These are phyloP conservation scores for Antennarius maculatus DNA, from an alignment of 2,797 vertebrate species.

Conservation along the genomic window DNA sequence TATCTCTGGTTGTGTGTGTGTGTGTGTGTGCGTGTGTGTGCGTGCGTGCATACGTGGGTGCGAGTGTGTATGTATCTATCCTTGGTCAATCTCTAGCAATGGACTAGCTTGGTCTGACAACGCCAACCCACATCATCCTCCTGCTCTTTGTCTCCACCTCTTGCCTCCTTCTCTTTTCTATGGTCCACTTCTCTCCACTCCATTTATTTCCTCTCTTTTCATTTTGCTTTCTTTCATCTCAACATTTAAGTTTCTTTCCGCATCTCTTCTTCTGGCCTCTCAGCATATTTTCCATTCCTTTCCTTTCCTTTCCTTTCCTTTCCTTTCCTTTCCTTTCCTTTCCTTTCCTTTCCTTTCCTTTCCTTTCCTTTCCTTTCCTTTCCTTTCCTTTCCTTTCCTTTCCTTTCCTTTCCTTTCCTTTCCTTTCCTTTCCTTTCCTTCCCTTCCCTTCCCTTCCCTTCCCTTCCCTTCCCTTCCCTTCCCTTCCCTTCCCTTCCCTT, in stretches of 20 bases:
- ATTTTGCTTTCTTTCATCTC: constrained; percentile 5
- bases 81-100: constrained; percentile 48
- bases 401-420: constrained; percentile 12
- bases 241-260: not conserved
- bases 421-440: not conserved
- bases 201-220: constrained; percentile 23
- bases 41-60: constrained; percentile 17
- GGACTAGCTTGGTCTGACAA: constrained; percentile 44
- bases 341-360: not conserved
- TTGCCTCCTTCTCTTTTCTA: constrained; percentile 3
- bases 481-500: too few species aligned
- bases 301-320: constrained; percentile 3
- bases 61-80: constrained; percentile 45
- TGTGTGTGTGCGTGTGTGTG: constrained; percentile 24
- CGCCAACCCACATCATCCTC: constrained; percentile 61
- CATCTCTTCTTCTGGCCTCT: constrained; percentile 12
- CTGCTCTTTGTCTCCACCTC: constrained; percentile 49
- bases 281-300: not conserved
- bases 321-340: not conserved
- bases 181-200: not conserved
- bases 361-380: too few species aligned
- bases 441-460: not conserved
- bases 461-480: too few species aligned
- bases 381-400: not conserved
- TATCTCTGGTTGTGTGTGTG: constrained; percentile 31